Evolutionary conservation across 2,797 vertebrate genomes (phyloP).

Genomic region (Cynodonichthys magdalenae): DNA sequence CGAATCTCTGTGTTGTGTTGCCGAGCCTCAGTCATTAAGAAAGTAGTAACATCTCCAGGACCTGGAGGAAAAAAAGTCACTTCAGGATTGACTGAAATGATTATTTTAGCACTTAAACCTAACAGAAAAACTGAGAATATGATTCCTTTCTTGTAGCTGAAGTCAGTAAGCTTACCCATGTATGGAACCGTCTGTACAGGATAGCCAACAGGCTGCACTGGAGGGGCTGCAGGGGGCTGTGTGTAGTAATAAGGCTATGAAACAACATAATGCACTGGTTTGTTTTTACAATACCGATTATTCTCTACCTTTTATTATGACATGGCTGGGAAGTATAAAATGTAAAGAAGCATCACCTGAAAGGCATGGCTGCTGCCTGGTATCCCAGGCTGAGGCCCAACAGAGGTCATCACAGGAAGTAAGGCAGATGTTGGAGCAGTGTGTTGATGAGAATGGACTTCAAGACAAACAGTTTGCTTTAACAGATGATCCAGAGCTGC

Average conservation of each 20-base stretch:
- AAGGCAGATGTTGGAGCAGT: constrained; percentile 81
- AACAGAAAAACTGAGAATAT: too few species aligned
- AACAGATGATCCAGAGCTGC: neutral
- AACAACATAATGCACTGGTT: constrained; percentile 24
- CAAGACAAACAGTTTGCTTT: neutral
- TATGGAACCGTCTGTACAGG: constrained; percentile 83
- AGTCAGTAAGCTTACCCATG: constrained; percentile 82
- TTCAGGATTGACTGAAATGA: neutral
- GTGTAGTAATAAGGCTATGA: constrained; percentile 84
- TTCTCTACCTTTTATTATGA: neutral
- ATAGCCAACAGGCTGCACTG: constrained; percentile 86
- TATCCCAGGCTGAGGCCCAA: constrained; percentile 79
- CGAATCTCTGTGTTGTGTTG: constrained; percentile 96
- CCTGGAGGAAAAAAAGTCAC: constrained; percentile 60
- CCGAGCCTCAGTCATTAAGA: constrained; percentile 94
- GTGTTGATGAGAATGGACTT: constrained; percentile 77
- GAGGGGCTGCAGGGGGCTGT: constrained; percentile 78
- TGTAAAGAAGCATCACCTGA: constrained; percentile 81
- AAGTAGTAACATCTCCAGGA: constrained; percentile 88
- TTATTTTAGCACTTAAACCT: neutral
- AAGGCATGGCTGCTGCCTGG: constrained; percentile 84
- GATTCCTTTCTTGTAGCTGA: neutral
- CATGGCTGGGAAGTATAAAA: neutral
- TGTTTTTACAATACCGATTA: neutral
- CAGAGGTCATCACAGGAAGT: constrained; percentile 78